Conservation (phyloP, 37 sponge, comb jelly and placozoan genomes). For the Hexactinellida sp. region DNA sequence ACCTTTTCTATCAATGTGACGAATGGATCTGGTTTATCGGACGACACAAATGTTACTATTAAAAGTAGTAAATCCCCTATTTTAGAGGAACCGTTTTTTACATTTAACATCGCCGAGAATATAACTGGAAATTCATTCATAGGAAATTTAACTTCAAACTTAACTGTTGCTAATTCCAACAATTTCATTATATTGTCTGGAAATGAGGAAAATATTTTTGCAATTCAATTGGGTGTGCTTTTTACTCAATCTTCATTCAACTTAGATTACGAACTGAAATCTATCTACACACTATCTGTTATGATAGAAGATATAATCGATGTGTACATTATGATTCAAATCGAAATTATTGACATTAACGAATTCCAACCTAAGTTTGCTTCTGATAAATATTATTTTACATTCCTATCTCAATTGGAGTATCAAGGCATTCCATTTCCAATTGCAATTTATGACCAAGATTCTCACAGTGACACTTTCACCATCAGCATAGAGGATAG, state of each 20-base stretch:
- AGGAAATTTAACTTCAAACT: not conserved
- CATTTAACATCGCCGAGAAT: not conserved
- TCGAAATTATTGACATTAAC: not conserved
- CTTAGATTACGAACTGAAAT: not conserved
- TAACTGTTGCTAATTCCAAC: not conserved
- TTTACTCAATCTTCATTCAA: not conserved
- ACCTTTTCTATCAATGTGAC: not conserved
- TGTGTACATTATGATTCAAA: not conserved
- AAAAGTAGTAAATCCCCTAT: not conserved
- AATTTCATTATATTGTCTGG: not conserved
- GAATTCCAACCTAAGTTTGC: not conserved
- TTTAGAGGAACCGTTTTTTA: not conserved
- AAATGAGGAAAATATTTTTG: not conserved
- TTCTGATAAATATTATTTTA: not conserved
- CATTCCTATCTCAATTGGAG: not conserved
- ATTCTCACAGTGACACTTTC: not conserved
- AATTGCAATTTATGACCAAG: not conserved
- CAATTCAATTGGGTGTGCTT: not conserved
- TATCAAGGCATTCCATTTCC: not conserved
- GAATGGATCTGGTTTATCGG: not conserved
- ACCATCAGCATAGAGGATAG: not conserved
- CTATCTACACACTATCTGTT: not conserved
- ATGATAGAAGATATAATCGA: not conserved
- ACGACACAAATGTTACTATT: not conserved
- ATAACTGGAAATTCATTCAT: not conserved